phyloP scores from a whole-genome alignment of 2,888 invertebrate genomes.

The Erynnis tages region DNA sequence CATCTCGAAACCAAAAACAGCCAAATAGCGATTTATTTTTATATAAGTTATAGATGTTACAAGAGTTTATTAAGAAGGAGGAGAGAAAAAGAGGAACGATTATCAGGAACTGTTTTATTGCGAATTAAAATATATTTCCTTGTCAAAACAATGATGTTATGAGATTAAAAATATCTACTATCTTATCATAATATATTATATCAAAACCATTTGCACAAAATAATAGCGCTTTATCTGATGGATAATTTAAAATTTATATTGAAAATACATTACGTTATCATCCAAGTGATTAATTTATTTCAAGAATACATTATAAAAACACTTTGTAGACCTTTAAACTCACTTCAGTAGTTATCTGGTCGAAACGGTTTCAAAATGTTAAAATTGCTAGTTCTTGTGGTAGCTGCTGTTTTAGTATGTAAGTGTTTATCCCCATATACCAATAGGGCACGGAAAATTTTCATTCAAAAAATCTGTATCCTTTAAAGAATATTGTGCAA shows the following conservation, averaged over 20 bases:
- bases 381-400: conserved; percentile 33
- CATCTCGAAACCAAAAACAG: too few relatives aligned
- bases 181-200: too few relatives aligned
- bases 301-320: background rate
- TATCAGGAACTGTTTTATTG: too few relatives aligned
- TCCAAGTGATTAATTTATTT: background rate
- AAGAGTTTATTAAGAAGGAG: too few relatives aligned
- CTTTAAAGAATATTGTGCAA: too few relatives aligned
- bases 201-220: background rate
- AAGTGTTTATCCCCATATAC: conserved; percentile 30
- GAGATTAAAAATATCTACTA: background rate
- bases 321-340: background rate
- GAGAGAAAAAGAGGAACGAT: too few relatives aligned
- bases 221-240: conserved; percentile 6
- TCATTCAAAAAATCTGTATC: too few relatives aligned
- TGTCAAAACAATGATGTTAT: background rate
- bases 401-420: conserved; percentile 39
- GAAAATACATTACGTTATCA: conserved; percentile 4
- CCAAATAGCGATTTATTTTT: too few relatives aligned
- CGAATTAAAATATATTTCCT: background rate
- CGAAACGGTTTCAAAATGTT: conserved; percentile 31
- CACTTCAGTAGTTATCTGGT: background rate
- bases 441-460: too few relatives aligned
- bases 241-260: background rate
- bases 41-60: too few relatives aligned